Conservation (phyloP, 2,113 vertebrate genomes). For the Coptodon rendalli region DNA sequence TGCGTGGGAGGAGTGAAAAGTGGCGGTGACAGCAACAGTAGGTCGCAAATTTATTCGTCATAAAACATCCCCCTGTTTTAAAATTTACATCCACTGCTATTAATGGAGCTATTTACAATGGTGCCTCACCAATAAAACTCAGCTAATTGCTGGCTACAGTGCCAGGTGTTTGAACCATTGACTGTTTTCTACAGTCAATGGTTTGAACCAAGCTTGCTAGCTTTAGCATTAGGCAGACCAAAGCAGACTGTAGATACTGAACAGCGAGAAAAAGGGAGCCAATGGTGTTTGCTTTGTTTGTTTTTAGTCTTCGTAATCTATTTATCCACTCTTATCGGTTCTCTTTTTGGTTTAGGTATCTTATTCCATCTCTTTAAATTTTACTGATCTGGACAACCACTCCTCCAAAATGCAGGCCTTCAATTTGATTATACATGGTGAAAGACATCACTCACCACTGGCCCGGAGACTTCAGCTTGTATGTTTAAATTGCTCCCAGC, state of each 20-base stretch:
- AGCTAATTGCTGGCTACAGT: neutral
- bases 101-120: neutral
- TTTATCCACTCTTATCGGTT: neutral
- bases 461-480: slow-evolving; percentile 62
- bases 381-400: neutral
- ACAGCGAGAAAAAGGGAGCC: neutral
- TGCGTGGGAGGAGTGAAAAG: neutral
- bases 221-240: neutral
- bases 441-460: slow-evolving; percentile 58
- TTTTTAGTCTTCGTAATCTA: neutral
- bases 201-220: neutral
- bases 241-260: neutral
- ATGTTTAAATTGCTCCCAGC: slow-evolving; percentile 75
- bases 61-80: neutral
- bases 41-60: neutral
- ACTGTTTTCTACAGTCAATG: too few species aligned
- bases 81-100: neutral
- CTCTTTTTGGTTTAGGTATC: neutral
- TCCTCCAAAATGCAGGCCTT: neutral
- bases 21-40: neutral
- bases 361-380: neutral
- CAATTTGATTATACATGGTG: slow-evolving; percentile 35
- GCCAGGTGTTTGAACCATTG: neutral
- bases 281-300: neutral
- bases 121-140: neutral